Evolutionary conservation across 1,140 invertebrate species (phyloP), one percentile per base, ranked within the genome.

Genomic region (Macrosteles quadrilineatus): DNA sequence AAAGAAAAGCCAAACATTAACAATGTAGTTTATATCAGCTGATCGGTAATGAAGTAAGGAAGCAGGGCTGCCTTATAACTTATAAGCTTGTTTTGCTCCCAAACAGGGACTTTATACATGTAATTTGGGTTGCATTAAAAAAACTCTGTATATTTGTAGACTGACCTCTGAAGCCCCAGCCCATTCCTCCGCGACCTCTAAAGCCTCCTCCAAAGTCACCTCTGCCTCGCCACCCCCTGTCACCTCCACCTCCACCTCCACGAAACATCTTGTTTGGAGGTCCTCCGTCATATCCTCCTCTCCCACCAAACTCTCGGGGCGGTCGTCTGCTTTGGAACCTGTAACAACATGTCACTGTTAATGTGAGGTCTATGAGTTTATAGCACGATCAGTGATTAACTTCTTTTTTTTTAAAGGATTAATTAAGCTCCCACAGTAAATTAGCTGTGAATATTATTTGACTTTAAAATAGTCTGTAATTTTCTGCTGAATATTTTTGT

Each of bases 191-290:
- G n/a, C 72, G 47, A 65, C 67, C 57, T 40, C 68, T 63, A 50
- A 21, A 59, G 27, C 80, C 77, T 2, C 80, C 76, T 1, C 78
- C 77, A 25, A 75, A 78, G 2, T 78, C 78, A 50, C 70, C 73
- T 23, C 78, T 78, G 78, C 80, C 81, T 19, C 81, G 78, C 14
- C 78, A 47, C 29, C 57, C 67, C 29, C 57, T 64, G 45, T 29
- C 66, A 23, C 72, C 75, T 70, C 73, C 32, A 43, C 74, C 73
- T 32, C 75, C 74, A 11, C 72, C 72, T 27, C 71, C 69, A 2
- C 81, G 74, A 63, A 75, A 74, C 67, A 78, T 76, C 73, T 83
- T 82, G 0, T 77, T 71, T 40, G 78, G 76, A 14, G 74, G 65
- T 27, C 27, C 32, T 17, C 31, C 62, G 65, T 62, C 50, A 6